phyloP scores from a whole-genome alignment of 2,113 vertebrate species.

The Thermophis baileyi region DNA sequence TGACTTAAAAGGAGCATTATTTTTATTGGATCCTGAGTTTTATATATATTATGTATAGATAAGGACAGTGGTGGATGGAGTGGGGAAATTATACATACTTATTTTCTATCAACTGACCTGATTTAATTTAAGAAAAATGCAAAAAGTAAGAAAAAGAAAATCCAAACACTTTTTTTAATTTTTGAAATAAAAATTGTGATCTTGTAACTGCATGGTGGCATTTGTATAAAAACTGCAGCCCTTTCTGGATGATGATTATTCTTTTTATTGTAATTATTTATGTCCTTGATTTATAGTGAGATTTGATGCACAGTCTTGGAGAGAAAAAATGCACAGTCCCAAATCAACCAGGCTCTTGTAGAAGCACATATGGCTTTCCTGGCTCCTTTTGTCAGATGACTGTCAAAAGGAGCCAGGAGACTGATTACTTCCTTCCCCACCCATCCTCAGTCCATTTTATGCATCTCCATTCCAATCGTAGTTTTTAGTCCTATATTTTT shows the following conservation, averaged over 20 bases:
- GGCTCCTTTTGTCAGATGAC: not conserved
- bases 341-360: not conserved
- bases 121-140: constrained; percentile 71
- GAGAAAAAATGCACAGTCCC: not conserved
- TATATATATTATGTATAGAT: constrained; percentile 74
- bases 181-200: constrained; percentile 8
- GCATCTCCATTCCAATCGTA: not conserved
- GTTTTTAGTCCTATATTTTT: not conserved
- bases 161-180: not conserved
- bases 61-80: constrained; percentile 50
- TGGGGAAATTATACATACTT: constrained; percentile 70
- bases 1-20: constrained; percentile 68
- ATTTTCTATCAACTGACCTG: constrained; percentile 73
- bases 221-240: constrained; percentile 16
- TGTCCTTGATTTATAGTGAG: not conserved
- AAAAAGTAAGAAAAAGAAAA: constrained; percentile 41
- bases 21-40: constrained; percentile 43
- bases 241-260: not conserved
- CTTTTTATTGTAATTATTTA: not conserved
- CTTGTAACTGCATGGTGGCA: constrained; percentile 12
- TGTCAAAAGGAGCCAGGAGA: too few species aligned
- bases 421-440: not conserved
- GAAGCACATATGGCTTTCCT: not conserved
- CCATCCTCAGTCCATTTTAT: not conserved
- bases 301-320: not conserved